Evolutionary conservation across 1,140 invertebrate species (phyloP), one percentile per base, ranked within the genome.

Genomic region (Luehdorfia chinensis): DNA sequence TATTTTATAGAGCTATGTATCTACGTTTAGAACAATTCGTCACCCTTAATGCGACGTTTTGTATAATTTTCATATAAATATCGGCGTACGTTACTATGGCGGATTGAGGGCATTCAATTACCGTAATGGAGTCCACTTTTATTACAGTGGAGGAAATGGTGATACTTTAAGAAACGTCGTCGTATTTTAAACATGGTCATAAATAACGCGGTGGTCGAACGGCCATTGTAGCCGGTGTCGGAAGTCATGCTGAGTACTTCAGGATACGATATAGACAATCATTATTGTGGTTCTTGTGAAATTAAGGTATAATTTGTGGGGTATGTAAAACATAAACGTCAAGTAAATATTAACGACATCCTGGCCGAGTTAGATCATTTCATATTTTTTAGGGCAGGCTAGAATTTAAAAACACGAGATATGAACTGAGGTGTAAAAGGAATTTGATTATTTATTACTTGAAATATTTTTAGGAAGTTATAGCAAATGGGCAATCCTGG

Each of bases 101-200:
- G 28, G 8, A 36, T 36, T 28, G 48, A 9, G 39, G 39, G 39
- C 25, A 27, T 50, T 50, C 41, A 50, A 45, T 50, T 45, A 45
- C 32, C 9, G 9, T 52, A 52, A 52, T 52, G 50, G 50, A 46
- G 36, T 52, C 37, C 41, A 45, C 25, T 46, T 52, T 41, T 43
- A 43, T 30, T 19, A 12, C 23, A 15, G 23, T 16, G 23, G n/a
- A 28, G 23, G 23, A 30, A 6, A 13, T 28, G 25, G 13, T 43
- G 39, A 30, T 43, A 43, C 28, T 43, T 16, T 16, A 15, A 37
- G 34, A 16, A 30, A 27, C 14, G 25, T 16, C 39, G 14, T 16
- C 25, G 39, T 28, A 43, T 43, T 43, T 43, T 28, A 28, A 43
- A 43, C 14, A 25, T n/a, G 25, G 15, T 28, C 39, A 7, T 43